A percentile compares a stretch with the other conserved stretches of the same genome.
phyloP scores from a whole-genome alignment of 2,888 invertebrate species.

The Stenurella melanura region DNA sequence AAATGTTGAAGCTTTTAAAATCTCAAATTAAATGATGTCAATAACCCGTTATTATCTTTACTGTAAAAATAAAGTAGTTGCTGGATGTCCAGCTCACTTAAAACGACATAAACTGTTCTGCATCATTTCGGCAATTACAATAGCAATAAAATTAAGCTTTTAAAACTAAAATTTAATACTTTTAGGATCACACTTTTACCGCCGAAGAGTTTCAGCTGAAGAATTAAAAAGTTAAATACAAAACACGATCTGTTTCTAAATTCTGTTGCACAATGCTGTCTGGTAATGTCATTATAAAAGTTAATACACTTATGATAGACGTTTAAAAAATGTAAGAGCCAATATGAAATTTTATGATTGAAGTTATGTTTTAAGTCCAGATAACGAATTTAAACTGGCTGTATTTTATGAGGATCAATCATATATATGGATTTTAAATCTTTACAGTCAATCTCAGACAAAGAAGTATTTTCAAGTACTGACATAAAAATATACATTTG shows the following conservation, averaged over 20 bases:
- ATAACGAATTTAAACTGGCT: constrained; percentile 46
- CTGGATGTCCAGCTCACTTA: neutral
- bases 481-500: constrained; percentile 60
- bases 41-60: neutral
- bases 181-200: constrained; percentile 12
- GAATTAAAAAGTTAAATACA: neutral
- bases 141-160: constrained; percentile 20
- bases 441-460: constrained; percentile 54
- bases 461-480: constrained; percentile 52
- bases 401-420: constrained; percentile 61
- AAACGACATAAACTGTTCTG: constrained; percentile 9
- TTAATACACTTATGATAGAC: constrained; percentile 57
- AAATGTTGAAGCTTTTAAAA: too few species aligned
- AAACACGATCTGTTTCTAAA: neutral
- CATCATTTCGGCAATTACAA: constrained; percentile 18
- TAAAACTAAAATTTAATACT: constrained; percentile 5
- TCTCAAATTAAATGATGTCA: too few species aligned
- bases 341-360: constrained; percentile 61
- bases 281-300: constrained; percentile 57
- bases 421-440: constrained; percentile 57
- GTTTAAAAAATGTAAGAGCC: constrained; percentile 63
- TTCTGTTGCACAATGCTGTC: neutral
- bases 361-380: constrained; percentile 44
- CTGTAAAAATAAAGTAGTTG: neutral
- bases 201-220: neutral